Evolutionary conservation across 1,140 invertebrate genomes (phyloP), one percentile per base, ranked within the genome.

Genomic region (Drosophila sechellia): DNA sequence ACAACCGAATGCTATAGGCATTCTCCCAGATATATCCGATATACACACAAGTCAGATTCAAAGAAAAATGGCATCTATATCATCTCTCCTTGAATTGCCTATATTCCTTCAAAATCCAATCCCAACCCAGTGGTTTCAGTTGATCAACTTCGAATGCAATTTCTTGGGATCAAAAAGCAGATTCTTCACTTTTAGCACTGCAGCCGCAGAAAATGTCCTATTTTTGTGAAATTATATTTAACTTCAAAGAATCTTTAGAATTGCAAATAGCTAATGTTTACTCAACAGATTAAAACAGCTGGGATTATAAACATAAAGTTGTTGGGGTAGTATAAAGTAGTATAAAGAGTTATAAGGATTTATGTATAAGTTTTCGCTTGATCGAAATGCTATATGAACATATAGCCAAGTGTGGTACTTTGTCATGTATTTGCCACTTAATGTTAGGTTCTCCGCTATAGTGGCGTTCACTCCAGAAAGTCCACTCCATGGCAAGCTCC

Each of bases 181-280:
- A 31, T 34, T 22, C 5, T 6, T 20, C 3, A 17, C 13, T n/a
- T 53, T 22, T 13, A 5, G 25, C 15, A 25, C 22, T 35, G 13
- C 20, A 58, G 5, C 8, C 4, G 11, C 20, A 35, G 13, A 40
- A 22, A 40, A 61, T 34, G 37, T 56, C 52, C 37, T 57, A 57
- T 61, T 61, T 61, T 42, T 20, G 15, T 40, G 12, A 11, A 34
- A 31, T 57, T 61, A 61, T 61, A 57, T 56, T 56, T 61, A 57
- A 59, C 59, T 63, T 58, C 53, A 58, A 58, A 63, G 59, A 42
- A 58, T 22, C 11, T 43, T 12, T 43, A n/a, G 35, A 63, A 22
- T 43, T 40, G 25, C 22, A 60, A 60, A 56, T 56, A 40, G 49
- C 31, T 25, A 15, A 25, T 37, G 20, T 55, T 55, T 20, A 17